A percentile compares a stretch with the other conserved stretches of the same genome.
These are phyloP conservation scores for Eunapius fragilis DNA, from an alignment of 37 sponge, comb jelly and placozoan genomes.

Conservation along the genomic window DNA sequence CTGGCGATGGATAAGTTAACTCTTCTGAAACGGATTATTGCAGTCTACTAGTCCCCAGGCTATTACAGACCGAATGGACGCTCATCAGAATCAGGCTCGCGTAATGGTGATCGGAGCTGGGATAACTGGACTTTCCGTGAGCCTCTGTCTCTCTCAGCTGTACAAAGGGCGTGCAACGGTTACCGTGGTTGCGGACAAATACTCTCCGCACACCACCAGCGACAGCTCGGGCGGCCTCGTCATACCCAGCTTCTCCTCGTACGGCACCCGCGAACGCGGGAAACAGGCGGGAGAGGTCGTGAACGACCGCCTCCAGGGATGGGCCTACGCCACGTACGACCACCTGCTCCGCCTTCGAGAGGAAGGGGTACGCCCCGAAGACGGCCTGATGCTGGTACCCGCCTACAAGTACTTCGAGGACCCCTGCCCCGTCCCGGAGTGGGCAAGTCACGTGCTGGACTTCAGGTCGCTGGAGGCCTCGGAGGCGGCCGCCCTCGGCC, in stretches of 20 bases:
- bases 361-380: not conserved
- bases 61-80: too few species aligned
- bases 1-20: too few species aligned
- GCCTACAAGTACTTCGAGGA: not conserved
- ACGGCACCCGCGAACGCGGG: not conserved
- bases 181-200: slow-evolving; percentile 47
- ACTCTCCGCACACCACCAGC: slow-evolving; percentile 44
- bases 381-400: not conserved
- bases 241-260: slow-evolving; percentile 6
- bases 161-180: not conserved
- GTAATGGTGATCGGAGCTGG: slow-evolving; percentile 63
- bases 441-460: not conserved
- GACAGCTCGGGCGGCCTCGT: slow-evolving; percentile 52
- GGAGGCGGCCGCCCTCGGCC: not conserved
- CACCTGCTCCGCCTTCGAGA: not conserved
- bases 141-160: slow-evolving; percentile 2
- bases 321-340: not conserved
- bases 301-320: not conserved
- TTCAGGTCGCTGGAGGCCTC: not conserved
- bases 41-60: too few species aligned
- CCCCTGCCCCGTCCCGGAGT: not conserved
- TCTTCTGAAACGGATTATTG: too few species aligned
- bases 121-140: slow-evolving; percentile 51
- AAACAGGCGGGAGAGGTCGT: not conserved
- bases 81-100: not conserved